Base-by-base conservation (phyloP, 2,113 vertebrate genomes). In the Charina bottae region DNA sequence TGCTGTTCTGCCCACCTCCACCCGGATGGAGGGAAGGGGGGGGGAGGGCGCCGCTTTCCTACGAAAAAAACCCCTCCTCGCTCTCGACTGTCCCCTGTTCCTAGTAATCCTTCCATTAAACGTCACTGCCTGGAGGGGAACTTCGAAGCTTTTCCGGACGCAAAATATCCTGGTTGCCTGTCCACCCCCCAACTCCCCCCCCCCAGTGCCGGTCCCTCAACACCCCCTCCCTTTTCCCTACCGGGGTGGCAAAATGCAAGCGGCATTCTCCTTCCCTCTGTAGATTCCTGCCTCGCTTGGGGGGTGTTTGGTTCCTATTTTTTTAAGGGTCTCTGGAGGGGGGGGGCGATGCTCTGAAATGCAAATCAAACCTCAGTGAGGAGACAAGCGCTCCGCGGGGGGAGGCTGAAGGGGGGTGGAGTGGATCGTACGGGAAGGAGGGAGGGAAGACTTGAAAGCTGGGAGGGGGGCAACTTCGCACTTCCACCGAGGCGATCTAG, bases 71-170 rank as follows among this genome's bases (percentile, higher is more conserved):
- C 11, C 62, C 10, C 62, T 23, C 0, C 62, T 4, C 11, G 28
- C 4, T n/a, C 28, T 68, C 7, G 19, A 23, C 21, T 42, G 21
- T 84, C 42, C 46, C 9, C 83, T 26, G 9, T 23, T 42, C 83
- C 96, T 94, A 96, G 96, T 95, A 95, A 96, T 94, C 96, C 95
- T 97, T 97, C 97, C 97, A 97, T 97, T 97, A 97, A 94, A 88
- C 93, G 96, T 97, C 97, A 96, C 97, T 96, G 96, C 97, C 96
- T 96, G 55, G 4, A 94, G 26, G 93, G 96, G 95, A 96, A 97
- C 96, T 97, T 97, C 88, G 53, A 93, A 96, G 97, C 94, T 94
- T 96, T 97, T 94, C 91, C 97, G 42, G 92, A 90, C n/a, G n/a
- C n/a, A n/a, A n/a, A n/a, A n/a, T n/a, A n/a, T n/a, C n/a, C n/a